phyloP scores from a whole-genome alignment of 2,888 invertebrate genomes.

The Junonia oenone region DNA sequence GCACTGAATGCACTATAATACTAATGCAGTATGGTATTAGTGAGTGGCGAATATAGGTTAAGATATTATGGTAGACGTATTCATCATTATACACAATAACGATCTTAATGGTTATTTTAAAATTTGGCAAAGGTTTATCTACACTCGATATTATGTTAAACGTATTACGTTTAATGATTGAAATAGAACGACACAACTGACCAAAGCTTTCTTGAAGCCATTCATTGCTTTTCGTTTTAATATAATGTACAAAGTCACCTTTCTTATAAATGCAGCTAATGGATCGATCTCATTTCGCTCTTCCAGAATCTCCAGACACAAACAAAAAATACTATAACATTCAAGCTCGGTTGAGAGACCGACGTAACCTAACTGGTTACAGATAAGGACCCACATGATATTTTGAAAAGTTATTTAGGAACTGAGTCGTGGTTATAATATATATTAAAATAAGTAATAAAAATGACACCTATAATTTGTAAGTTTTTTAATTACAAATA shows the following conservation, averaged over 20 bases:
- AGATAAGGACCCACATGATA: slow-evolving; percentile 17
- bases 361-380: slow-evolving; percentile 23
- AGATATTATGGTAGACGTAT: background rate
- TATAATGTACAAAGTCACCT: background rate
- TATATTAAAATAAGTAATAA: background rate
- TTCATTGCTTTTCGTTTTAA: background rate
- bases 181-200: background rate
- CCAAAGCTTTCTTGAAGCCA: background rate
- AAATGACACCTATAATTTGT: background rate
- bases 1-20: slow-evolving; percentile 28
- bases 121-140: background rate
- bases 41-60: background rate
- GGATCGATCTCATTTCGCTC: slow-evolving; percentile 17
- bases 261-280: slow-evolving; percentile 5
- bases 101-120: background rate
- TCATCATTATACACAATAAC: background rate
- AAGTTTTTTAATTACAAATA: background rate
- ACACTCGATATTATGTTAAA: background rate
- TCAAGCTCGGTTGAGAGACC: slow-evolving; percentile 17
- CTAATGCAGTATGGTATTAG: background rate
- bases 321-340: slow-evolving; percentile 26
- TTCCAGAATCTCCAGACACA: slow-evolving; percentile 20
- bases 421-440: background rate
- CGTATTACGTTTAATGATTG: background rate
- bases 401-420: slow-evolving; percentile 6